Evolutionary conservation across 2,888 invertebrate genomes (phyloP).

Genomic region (Vandiemenella viatica): DNA sequence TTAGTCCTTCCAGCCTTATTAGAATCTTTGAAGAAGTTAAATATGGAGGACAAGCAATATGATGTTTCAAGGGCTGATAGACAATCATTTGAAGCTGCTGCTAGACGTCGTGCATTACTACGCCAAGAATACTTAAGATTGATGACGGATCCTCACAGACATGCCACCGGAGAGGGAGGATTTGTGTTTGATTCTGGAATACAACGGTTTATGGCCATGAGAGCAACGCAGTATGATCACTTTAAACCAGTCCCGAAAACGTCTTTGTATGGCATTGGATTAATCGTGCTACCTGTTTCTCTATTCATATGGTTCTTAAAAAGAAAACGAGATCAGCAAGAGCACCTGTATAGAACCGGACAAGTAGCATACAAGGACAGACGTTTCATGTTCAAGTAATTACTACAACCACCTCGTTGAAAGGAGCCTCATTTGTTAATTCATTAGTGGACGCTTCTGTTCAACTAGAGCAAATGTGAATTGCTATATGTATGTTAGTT

Average conservation of each 20-base stretch:
- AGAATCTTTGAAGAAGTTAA: neutral
- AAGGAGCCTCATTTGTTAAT: too few relatives aligned
- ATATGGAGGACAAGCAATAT: conserved; percentile 30
- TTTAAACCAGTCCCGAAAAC: conserved; percentile 49
- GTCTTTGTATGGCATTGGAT: conserved; percentile 34
- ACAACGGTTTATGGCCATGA: conserved; percentile 57
- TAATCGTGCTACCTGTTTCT: conserved; percentile 40
- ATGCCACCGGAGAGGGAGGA: conserved; percentile 49
- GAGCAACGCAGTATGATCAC: conserved; percentile 43
- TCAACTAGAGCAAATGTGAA: too few relatives aligned
- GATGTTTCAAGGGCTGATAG: conserved; percentile 38
- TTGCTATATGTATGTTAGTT: too few relatives aligned
- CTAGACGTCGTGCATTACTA: conserved; percentile 40
- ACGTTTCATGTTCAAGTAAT: conserved; percentile 40
- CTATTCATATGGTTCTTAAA: conserved; percentile 37
- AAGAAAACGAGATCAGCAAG: conserved; percentile 35
- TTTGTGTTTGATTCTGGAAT: conserved; percentile 63
- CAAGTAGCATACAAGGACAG: conserved; percentile 63
- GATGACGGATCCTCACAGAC: conserved; percentile 51
- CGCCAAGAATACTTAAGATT: conserved; percentile 59
- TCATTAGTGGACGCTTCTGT: too few relatives aligned
- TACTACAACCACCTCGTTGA: too few relatives aligned
- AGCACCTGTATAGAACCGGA: conserved; percentile 47
- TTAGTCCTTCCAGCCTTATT: neutral
- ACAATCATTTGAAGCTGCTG: conserved; percentile 41